Percentiles rank a stretch among this genome's conserved stretches.
Evolutionary conservation across 2,797 vertebrate species (phyloP).

Genomic region (Typhlichthys eigenmanni): DNA sequence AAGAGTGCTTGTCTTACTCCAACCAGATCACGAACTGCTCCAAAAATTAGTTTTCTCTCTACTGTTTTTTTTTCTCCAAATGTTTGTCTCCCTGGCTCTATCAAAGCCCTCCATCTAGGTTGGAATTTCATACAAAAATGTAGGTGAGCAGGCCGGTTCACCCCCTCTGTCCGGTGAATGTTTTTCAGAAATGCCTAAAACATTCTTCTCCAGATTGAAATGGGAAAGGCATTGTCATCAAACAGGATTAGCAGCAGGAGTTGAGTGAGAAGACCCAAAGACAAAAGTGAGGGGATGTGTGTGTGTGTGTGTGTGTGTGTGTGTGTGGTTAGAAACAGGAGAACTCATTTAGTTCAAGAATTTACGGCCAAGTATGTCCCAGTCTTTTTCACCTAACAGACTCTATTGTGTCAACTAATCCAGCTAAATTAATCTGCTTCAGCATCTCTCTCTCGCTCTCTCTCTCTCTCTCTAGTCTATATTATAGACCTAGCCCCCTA

Average conservation of each 20-base stretch:
- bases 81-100: constrained; percentile 15
- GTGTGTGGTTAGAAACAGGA: constrained; percentile 14
- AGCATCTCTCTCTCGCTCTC: constrained; percentile 7
- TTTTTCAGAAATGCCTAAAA: constrained; percentile 69
- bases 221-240: constrained; percentile 74
- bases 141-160: constrained; percentile 41
- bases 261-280: constrained; percentile 35
- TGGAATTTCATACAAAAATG: constrained; percentile 52
- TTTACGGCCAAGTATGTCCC: constrained; percentile 23
- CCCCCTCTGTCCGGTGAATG: constrained; percentile 24
- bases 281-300: constrained; percentile 10
- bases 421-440: constrained; percentile 31
- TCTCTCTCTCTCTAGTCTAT: too few species aligned
- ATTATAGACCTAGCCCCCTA: too few species aligned
- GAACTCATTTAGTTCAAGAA: constrained; percentile 39
- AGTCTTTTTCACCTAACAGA: constrained; percentile 38
- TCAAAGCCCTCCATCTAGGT: constrained; percentile 21
- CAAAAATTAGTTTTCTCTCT: constrained; percentile 47
- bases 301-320: too few species aligned
- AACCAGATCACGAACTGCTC: constrained; percentile 49
- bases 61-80: constrained; percentile 35
- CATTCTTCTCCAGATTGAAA: constrained; percentile 74
- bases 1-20: constrained; percentile 62
- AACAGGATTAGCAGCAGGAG: constrained; percentile 80
- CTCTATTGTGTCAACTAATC: constrained; percentile 64